phyloP scores from a whole-genome alignment of 2,113 vertebrate genomes.

The Ovis aries region ARS-UI_Ramb_v3.0 NC_056057.1:70055501-70056000 shows the following conservation, averaged over 20 bases:
- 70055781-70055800: background rate
- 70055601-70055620: background rate
- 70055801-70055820: background rate
- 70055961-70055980: background rate
- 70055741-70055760: background rate
- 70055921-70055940: background rate
- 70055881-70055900: background rate
- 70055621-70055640: background rate
- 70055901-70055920: background rate
- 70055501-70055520: background rate
- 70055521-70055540: background rate
- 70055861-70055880: background rate
- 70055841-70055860: background rate
- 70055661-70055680: background rate
- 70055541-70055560: background rate
- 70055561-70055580: background rate
- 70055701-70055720: background rate
- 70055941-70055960: background rate
- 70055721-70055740: background rate
- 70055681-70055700: background rate
- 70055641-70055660: background rate
- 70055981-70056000: background rate
- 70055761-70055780: background rate
- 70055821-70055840: background rate
- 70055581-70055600: background rate